These are phyloP conservation scores for Hephaestus fuliginosus DNA, from an alignment of 2,797 vertebrate species.

Conservation along the genomic window DNA sequence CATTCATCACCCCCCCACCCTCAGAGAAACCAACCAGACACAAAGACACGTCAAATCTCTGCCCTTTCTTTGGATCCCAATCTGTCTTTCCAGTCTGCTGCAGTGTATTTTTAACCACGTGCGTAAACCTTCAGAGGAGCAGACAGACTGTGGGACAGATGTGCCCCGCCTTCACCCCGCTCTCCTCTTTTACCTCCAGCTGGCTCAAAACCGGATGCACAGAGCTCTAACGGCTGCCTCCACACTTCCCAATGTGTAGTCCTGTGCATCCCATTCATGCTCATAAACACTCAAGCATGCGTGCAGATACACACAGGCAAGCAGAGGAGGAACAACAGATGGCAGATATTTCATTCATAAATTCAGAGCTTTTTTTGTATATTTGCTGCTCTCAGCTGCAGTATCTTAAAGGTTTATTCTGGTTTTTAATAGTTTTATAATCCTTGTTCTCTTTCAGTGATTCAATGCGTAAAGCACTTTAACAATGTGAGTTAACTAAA, in stretches of 20 bases:
- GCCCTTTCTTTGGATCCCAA: slow-evolving; percentile 22
- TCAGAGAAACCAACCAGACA: slow-evolving; percentile 31
- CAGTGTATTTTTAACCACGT: slow-evolving; percentile 63
- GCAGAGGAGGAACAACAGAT: slow-evolving; percentile 23
- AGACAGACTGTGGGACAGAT: slow-evolving; percentile 56
- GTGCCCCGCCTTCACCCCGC: slow-evolving; percentile 47
- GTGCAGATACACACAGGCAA: slow-evolving; percentile 6
- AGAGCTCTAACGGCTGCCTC: slow-evolving; percentile 10
- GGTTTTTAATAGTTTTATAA: background rate
- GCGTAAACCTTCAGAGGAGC: slow-evolving; percentile 49
- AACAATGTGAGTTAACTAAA: background rate
- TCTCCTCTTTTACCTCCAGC: slow-evolving; percentile 28
- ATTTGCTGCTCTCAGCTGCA: background rate
- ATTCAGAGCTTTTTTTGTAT: background rate
- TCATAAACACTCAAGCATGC: slow-evolving; percentile 31
- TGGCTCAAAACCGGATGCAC: slow-evolving; percentile 53
- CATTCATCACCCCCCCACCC: background rate
- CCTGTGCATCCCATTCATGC: background rate
- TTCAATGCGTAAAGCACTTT: background rate
- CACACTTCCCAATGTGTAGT: slow-evolving; percentile 5
- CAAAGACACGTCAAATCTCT: slow-evolving; percentile 31
- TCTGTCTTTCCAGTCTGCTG: slow-evolving; percentile 52
- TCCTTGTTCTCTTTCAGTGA: background rate
- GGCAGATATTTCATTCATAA: slow-evolving; percentile 29
- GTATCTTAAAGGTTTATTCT: background rate